These are phyloP conservation scores for Catocala nupta DNA, from an alignment of 2,888 invertebrate genomes.

Conservation along the genomic window DNA sequence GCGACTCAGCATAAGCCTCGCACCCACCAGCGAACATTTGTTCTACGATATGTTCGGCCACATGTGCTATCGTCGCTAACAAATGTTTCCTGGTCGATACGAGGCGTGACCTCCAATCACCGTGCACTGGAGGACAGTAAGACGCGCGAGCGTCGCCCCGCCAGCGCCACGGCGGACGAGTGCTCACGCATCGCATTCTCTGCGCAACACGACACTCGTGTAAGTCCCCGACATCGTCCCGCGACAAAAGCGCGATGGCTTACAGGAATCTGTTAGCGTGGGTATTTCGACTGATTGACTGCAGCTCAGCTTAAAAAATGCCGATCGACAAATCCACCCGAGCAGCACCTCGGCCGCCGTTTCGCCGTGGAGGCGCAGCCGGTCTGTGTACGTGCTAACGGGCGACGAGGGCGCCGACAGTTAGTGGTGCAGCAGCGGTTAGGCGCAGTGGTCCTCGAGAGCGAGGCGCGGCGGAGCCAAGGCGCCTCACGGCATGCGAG, in stretches of 20 bases:
- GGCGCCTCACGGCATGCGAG: constrained; percentile 22
- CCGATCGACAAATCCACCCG: no score
- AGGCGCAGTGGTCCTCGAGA: not conserved
- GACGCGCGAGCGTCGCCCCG: constrained; percentile 6
- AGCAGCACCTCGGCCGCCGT: no score
- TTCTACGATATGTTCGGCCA: not conserved
- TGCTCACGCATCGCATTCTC: not conserved
- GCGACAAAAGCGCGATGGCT: no score
- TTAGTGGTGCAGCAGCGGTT: constrained; percentile 3
- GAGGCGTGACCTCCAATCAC: constrained; percentile 3
- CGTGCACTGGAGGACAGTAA: constrained; percentile 4
- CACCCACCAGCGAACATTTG: constrained; percentile 5
- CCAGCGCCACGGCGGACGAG: not conserved
- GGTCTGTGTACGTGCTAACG: not conserved
- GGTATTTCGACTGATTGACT: no score
- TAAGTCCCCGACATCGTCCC: not conserved
- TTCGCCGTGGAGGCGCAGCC: not conserved
- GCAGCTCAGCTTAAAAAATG: no score
- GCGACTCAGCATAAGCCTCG: constrained; percentile 26
- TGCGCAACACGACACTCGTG: not conserved
- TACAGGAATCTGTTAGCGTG: no score
- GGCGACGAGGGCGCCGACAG: not conserved
- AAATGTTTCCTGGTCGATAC: constrained; percentile 10
- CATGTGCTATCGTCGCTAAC: not conserved
- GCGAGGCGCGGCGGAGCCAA: not conserved